Conservation (phyloP, 2,113 vertebrate species). For the Sporophila hypoxantha region DNA sequence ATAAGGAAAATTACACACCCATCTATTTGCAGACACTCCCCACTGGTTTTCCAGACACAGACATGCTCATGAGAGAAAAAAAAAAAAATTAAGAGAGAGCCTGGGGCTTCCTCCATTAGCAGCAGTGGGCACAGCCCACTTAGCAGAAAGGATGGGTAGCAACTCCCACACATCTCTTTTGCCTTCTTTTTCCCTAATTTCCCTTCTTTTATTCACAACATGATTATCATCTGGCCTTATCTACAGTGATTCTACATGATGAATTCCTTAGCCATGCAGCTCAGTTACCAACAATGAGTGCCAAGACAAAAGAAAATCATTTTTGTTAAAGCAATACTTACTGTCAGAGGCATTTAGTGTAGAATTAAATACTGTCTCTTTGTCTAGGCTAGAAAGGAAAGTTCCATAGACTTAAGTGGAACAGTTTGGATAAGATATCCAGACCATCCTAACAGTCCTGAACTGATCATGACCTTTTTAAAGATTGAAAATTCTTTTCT, state of each 20-base stretch:
- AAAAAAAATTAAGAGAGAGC: neutral
- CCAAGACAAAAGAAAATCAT: neutral
- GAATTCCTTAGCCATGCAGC: neutral
- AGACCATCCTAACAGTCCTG: neutral
- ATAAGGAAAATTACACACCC: neutral
- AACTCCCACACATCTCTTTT: neutral
- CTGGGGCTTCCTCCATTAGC: neutral
- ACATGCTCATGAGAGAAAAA: neutral
- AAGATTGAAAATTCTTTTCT: neutral
- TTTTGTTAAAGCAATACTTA: neutral
- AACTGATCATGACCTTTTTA: neutral
- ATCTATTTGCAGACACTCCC: neutral
- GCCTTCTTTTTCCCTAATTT: neutral
- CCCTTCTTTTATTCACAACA: neutral
- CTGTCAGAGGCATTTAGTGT: neutral
- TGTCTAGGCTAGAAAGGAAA: neutral
- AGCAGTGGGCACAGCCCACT: neutral
- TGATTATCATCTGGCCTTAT: neutral
- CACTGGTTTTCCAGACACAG: neutral
- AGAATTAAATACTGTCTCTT: neutral
- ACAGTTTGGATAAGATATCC: neutral
- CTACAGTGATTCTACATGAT: neutral
- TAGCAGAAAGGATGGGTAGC: neutral
- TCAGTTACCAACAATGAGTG: neutral
- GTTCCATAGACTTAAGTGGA: neutral